phyloP scores from a whole-genome alignment of 2,797 vertebrate species.

The Bradypodion pumilum region DNA sequence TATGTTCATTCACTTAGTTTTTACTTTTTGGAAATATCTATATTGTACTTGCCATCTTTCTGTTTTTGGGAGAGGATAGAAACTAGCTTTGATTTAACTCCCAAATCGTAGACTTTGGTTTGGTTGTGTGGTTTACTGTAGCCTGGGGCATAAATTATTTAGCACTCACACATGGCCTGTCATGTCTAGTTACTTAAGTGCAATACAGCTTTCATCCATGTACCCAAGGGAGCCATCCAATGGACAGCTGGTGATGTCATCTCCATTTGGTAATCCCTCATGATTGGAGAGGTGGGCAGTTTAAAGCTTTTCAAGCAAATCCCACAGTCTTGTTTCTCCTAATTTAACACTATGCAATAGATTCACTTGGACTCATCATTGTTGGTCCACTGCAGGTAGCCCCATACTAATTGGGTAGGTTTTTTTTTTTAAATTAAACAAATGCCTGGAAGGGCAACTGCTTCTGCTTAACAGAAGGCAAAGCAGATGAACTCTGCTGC shows the following conservation, averaged over 20 bases:
- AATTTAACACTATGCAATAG: conserved; percentile 29
- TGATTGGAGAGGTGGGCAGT: conserved; percentile 37
- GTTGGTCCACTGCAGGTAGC: conserved; percentile 62
- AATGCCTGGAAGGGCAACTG: conserved; percentile 7
- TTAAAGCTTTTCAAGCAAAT: conserved; percentile 29
- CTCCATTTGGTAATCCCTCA: conserved; percentile 63
- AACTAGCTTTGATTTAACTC: conserved; percentile 65
- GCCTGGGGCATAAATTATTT: conserved; percentile 69
- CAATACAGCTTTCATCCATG: conserved; percentile 62
- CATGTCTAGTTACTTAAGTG: conserved; percentile 69
- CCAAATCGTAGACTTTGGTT: conserved; percentile 63
- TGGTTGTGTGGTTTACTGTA: conserved; percentile 59
- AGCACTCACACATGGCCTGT: conserved; percentile 66
- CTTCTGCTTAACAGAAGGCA: conserved; percentile 53
- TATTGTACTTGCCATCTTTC: conserved; percentile 33
- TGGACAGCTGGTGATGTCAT: conserved; percentile 69
- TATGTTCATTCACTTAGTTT: conserved; percentile 6
- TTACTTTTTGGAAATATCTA: neutral
- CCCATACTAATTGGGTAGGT: conserved; percentile 44
- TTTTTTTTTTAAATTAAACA: conserved; percentile 23
- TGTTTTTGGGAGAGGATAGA: conserved; percentile 22
- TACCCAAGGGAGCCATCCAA: conserved; percentile 51
- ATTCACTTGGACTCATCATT: conserved; percentile 46
- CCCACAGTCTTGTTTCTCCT: conserved; percentile 43
- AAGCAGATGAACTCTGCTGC: conserved; percentile 48